Conservation (phyloP, 2,888 invertebrate genomes). For the Andrena flavipes region DNA sequence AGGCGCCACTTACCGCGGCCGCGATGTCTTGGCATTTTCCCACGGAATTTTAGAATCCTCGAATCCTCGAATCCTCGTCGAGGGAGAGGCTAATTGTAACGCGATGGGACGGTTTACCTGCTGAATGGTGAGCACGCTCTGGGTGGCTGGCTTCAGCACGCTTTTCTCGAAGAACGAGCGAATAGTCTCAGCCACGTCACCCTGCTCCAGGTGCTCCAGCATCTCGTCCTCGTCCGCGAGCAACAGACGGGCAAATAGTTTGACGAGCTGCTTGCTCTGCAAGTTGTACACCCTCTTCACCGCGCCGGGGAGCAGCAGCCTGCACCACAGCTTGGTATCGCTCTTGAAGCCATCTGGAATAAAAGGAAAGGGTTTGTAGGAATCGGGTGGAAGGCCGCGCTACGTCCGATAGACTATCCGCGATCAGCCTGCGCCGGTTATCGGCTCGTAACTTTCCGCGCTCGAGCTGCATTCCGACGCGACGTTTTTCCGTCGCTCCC, state of each 20-base stretch:
- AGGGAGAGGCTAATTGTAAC: neutral
- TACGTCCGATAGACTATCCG: slow-evolving; percentile 34
- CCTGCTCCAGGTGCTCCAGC: slow-evolving; percentile 94
- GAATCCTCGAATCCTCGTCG: neutral
- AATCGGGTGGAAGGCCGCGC: slow-evolving; percentile 9
- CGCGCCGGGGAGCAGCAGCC: slow-evolving; percentile 92
- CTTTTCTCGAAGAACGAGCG: slow-evolving; percentile 91
- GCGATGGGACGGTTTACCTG: slow-evolving; percentile 83
- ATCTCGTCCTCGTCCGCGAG: slow-evolving; percentile 91
- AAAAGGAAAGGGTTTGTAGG: neutral
- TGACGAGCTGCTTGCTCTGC: slow-evolving; percentile 95
- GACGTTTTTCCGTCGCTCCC: slow-evolving; percentile 25
- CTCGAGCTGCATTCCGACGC: slow-evolving; percentile 25
- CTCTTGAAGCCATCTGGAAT: slow-evolving; percentile 90
- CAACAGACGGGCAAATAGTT: slow-evolving; percentile 94
- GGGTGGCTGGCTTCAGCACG: slow-evolving; percentile 87
- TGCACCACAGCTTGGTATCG: slow-evolving; percentile 92
- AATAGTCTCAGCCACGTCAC: slow-evolving; percentile 96
- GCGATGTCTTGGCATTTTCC: no score
- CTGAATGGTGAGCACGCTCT: slow-evolving; percentile 90
- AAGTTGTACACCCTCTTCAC: slow-evolving; percentile 95
- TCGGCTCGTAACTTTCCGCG: slow-evolving; percentile 45
- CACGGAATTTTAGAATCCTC: no score
- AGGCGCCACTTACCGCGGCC: neutral
- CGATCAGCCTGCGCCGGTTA: slow-evolving; percentile 42